A percentile compares a stretch with the other conserved stretches of the same genome.
Evolutionary conservation across 2,797 vertebrate species (phyloP).

Genomic region (Lates japonicus): DNA sequence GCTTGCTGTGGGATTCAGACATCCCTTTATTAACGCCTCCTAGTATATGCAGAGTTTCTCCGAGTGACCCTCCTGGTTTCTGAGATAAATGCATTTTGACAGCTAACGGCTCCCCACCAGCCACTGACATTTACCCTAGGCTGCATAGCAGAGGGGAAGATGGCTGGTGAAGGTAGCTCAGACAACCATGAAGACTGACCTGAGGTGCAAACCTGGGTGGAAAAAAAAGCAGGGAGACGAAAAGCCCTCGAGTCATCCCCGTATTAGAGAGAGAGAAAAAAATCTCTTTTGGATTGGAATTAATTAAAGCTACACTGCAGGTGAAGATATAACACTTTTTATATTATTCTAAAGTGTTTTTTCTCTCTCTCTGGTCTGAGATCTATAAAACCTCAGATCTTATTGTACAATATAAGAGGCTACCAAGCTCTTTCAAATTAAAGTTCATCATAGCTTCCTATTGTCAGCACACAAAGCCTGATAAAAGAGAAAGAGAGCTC

Average conservation of each 20-base stretch:
- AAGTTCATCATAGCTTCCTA: constrained; percentile 10
- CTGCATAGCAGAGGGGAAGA: constrained; percentile 46
- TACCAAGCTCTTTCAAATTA: background rate
- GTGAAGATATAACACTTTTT: background rate
- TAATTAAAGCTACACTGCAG: background rate
- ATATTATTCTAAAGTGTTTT: background rate
- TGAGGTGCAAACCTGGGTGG: constrained; percentile 26
- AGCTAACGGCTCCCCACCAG: constrained; percentile 72
- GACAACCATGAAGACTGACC: constrained; percentile 59
- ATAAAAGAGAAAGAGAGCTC: background rate
- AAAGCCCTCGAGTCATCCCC: constrained; percentile 4
- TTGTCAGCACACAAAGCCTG: constrained; percentile 16
- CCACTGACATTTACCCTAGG: constrained; percentile 80
- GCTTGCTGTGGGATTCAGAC: background rate
- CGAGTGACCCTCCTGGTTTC: constrained; percentile 62
- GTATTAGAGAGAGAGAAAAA: background rate
- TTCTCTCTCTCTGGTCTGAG: background rate
- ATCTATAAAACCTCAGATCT: background rate
- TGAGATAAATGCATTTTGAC: constrained; percentile 76
- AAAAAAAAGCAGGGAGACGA: background rate
- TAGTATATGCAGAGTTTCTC: constrained; percentile 38
- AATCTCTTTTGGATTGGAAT: background rate
- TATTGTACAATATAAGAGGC: background rate
- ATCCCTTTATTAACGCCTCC: constrained; percentile 17
- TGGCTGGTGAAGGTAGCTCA: constrained; percentile 58